Percentiles rank a stretch among this genome's conserved stretches.
These are phyloP conservation scores for Aythya baeri DNA, from an alignment of 2,113 vertebrate species.

Conservation along the genomic window DNA sequence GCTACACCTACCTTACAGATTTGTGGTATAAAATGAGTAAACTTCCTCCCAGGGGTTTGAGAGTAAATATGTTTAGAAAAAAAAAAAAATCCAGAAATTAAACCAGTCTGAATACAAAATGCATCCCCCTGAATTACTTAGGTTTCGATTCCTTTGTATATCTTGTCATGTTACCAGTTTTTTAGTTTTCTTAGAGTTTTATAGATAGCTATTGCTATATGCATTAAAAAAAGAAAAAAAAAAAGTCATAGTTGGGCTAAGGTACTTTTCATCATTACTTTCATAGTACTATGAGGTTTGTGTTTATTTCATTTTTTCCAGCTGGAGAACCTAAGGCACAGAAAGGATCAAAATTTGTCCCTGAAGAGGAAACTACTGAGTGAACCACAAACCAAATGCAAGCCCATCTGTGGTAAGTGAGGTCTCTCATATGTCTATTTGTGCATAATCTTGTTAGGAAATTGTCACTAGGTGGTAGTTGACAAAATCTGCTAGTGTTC, in stretches of 20 bases:
- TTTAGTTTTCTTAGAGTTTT: not conserved
- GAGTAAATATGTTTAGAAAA: not conserved
- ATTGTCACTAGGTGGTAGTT: not conserved
- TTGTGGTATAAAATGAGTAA: not conserved
- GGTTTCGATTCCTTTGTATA: not conserved
- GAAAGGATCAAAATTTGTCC: not conserved
- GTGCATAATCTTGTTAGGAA: not conserved
- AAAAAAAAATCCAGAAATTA: not conserved
- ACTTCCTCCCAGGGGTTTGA: not conserved
- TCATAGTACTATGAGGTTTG: not conserved
- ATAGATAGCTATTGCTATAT: not conserved
- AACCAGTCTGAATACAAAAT: not conserved
- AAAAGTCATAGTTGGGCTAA: not conserved
- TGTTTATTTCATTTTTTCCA: not conserved
- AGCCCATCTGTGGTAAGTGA: not conserved
- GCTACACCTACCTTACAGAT: not conserved
- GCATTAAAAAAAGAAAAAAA: not conserved
- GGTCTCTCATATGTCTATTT: not conserved
- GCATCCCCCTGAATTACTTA: not conserved
- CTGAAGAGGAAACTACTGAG: not conserved
- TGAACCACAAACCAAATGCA: not conserved
- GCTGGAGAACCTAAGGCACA: not conserved
- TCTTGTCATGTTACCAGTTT: not conserved
- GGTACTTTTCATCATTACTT: not conserved
- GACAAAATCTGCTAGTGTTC: constrained; percentile 13